phyloP scores from a whole-genome alignment of 2,797 vertebrate species.

The Dendrocincla fuliginosa region DNA sequence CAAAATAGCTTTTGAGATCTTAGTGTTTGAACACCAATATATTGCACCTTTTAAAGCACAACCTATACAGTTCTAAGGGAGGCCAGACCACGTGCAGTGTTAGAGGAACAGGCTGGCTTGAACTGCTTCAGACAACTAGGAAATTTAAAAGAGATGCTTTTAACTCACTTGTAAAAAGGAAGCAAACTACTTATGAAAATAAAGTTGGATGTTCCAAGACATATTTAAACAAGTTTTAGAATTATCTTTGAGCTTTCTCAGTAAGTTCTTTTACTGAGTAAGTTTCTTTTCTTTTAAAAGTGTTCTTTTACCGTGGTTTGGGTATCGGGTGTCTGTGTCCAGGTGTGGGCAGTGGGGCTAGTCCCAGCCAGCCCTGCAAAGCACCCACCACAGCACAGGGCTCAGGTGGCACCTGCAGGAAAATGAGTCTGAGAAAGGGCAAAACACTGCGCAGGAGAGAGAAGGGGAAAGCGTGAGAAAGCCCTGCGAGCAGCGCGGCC shows the following conservation, averaged over 20 bases:
- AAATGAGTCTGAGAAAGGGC: background rate
- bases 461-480: background rate
- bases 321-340: no score
- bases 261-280: no score
- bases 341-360: no score
- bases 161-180: background rate
- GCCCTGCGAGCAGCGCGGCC: rapidly evolving
- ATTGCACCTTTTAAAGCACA: background rate
- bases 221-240: background rate
- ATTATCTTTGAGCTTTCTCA: background rate
- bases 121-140: background rate
- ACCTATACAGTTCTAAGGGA: background rate
- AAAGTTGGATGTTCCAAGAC: background rate
- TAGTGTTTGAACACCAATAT: background rate
- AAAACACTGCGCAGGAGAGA: background rate
- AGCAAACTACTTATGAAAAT: background rate
- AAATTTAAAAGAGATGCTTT: background rate
- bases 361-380: no score
- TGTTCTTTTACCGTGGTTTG: no score
- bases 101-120: background rate
- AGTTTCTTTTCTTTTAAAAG: no score
- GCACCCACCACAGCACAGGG: rapidly evolving
- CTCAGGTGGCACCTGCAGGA: background rate
- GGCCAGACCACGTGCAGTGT: background rate
- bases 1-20: background rate